Evolutionary conservation across 92 coral and sea anemone species (phyloP).

Genomic region (Heteractis magnifica): DNA sequence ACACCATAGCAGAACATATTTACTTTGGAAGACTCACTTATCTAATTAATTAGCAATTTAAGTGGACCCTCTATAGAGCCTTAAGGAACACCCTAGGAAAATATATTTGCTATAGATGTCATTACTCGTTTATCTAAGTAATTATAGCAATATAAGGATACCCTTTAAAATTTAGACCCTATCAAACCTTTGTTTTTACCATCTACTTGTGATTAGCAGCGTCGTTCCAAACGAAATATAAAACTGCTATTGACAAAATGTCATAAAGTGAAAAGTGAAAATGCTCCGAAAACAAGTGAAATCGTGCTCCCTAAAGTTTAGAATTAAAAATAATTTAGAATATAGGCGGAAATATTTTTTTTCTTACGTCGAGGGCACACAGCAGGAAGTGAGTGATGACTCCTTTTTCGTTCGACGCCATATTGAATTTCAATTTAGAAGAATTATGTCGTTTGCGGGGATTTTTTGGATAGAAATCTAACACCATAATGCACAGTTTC

Average conservation of each 20-base stretch:
- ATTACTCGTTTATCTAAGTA: too few relatives aligned
- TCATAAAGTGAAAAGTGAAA: too few relatives aligned
- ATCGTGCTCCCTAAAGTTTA: not conserved
- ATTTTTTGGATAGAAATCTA: too few relatives aligned
- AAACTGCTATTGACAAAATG: not conserved
- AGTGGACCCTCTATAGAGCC: not conserved
- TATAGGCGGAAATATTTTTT: too few relatives aligned
- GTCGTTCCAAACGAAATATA: not conserved
- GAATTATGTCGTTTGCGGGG: too few relatives aligned
- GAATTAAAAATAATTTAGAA: too few relatives aligned
- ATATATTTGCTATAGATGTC: not conserved
- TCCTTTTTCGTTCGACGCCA: too few relatives aligned
- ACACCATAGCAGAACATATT: not conserved
- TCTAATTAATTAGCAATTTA: too few relatives aligned
- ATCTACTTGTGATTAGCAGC: not conserved
- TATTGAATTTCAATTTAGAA: too few relatives aligned
- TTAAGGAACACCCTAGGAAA: not conserved
- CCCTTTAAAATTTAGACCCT: not conserved
- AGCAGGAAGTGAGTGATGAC: too few relatives aligned
- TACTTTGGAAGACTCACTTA: too few relatives aligned
- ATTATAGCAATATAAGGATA: not conserved
- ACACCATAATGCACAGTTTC: not conserved
- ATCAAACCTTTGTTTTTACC: not conserved
- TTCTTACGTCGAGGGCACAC: too few relatives aligned
- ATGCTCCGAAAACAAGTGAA: not conserved